Percentiles rank a stretch among this genome's conserved stretches.
These are phyloP conservation scores for Lochmaea crataegi DNA, from an alignment of 2,888 invertebrate species.

Conservation along the genomic window DNA sequence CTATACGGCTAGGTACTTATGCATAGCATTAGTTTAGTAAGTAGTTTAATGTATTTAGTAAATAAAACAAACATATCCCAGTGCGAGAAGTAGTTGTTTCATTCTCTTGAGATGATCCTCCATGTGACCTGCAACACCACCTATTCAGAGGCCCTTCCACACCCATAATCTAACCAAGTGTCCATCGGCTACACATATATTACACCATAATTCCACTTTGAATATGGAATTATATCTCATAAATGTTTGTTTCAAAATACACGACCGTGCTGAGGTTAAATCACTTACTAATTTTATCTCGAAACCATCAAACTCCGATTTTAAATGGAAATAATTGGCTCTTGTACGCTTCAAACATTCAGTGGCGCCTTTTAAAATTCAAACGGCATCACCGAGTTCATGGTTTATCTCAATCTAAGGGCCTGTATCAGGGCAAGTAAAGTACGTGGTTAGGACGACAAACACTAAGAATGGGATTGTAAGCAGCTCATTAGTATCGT, in stretches of 20 bases:
- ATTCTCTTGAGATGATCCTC: too few relatives aligned
- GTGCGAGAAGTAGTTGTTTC: too few relatives aligned
- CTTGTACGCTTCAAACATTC: background rate
- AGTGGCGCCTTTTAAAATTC: constrained; percentile 29
- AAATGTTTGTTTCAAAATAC: background rate
- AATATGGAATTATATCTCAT: background rate
- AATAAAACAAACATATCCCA: too few relatives aligned
- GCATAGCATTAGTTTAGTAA: too few relatives aligned
- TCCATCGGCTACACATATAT: too few relatives aligned
- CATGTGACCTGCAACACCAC: too few relatives aligned
- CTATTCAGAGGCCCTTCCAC: too few relatives aligned
- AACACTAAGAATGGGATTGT: constrained; percentile 29
- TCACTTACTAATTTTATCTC: background rate
- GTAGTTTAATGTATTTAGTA: too few relatives aligned
- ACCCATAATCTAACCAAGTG: too few relatives aligned
- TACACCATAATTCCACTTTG: too few relatives aligned
- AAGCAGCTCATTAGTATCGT: constrained; percentile 38
- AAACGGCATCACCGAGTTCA: constrained; percentile 31
- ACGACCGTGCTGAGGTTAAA: background rate
- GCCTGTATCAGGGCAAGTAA: constrained; percentile 19
- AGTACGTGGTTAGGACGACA: constrained; percentile 30
- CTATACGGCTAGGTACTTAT: too few relatives aligned
- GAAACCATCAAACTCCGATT: background rate
- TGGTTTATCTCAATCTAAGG: constrained; percentile 38
- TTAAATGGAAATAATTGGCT: constrained; percentile 19